Percentiles rank a stretch among this genome's conserved stretches.
Conservation (phyloP, 2,113 vertebrate genomes). For the Nothoprocta pentlandii region DNA sequence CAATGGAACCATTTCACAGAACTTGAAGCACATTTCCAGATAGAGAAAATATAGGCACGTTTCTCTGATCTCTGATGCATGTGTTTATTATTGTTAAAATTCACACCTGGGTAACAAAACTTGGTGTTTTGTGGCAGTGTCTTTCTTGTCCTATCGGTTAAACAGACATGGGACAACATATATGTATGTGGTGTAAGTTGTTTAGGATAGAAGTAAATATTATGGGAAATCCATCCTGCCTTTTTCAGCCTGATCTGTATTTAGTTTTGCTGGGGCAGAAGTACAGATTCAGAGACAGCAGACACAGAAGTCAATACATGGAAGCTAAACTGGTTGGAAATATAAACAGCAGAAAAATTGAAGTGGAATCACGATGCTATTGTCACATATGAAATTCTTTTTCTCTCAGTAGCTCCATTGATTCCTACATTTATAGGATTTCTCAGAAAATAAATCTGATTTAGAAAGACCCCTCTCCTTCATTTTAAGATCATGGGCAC, state of each 20-base stretch:
- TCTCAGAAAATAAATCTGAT: conserved; percentile 4
- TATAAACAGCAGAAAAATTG: background rate
- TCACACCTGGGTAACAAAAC: background rate
- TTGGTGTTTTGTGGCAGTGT: background rate
- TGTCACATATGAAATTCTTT: conserved; percentile 15
- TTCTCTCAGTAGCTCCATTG: background rate
- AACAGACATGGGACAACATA: background rate
- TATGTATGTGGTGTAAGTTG: background rate
- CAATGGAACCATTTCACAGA: conserved; percentile 7
- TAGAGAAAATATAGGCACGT: background rate
- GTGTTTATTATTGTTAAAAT: background rate
- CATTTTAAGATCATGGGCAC: background rate
- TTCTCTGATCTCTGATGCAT: background rate
- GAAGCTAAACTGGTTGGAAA: background rate
- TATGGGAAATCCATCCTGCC: background rate
- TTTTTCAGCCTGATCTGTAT: background rate
- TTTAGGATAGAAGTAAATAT: background rate
- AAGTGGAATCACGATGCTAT: background rate
- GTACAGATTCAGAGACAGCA: background rate
- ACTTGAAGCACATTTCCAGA: background rate
- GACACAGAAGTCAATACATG: background rate
- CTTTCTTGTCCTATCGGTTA: background rate
- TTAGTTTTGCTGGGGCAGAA: background rate
- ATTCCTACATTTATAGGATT: background rate
- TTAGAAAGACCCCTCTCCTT: background rate